Conservation (phyloP, 2,797 vertebrate genomes). For the Danio aesculapii region DNA sequence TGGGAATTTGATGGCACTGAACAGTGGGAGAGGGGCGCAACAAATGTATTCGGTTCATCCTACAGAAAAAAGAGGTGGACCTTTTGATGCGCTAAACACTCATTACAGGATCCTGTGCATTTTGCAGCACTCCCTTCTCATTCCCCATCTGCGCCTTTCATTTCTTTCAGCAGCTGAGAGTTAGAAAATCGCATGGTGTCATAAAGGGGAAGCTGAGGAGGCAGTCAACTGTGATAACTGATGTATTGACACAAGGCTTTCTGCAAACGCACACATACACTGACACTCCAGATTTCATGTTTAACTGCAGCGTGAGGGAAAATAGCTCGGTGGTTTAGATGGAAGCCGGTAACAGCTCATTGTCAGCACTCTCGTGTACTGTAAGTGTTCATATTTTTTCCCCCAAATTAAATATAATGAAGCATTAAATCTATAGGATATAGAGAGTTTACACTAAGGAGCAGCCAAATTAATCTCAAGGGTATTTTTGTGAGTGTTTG, state of each 20-base stretch:
- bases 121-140: neutral
- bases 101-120: slow-evolving; percentile 22
- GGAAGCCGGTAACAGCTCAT: slow-evolving; percentile 28
- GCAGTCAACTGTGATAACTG: slow-evolving; percentile 34
- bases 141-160: slow-evolving; percentile 39
- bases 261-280: slow-evolving; percentile 24
- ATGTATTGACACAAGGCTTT: slow-evolving; percentile 39
- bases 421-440: slow-evolving; percentile 27
- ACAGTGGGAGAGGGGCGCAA: slow-evolving; percentile 3
- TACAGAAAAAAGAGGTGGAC: neutral
- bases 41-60: slow-evolving; percentile 8
- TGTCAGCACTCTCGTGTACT: slow-evolving; percentile 48
- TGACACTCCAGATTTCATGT: neutral
- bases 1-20: slow-evolving; percentile 14
- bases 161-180: slow-evolving; percentile 40
- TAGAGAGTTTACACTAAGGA: slow-evolving; percentile 33
- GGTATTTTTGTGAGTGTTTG: slow-evolving; percentile 60
- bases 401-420: slow-evolving; percentile 29
- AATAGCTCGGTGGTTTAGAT: slow-evolving; percentile 22
- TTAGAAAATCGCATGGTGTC: slow-evolving; percentile 12
- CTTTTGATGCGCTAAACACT: slow-evolving; percentile 19
- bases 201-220: slow-evolving; percentile 36
- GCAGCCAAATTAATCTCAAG: slow-evolving; percentile 56
- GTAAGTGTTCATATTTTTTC: slow-evolving; percentile 17
- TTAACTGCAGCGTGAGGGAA: slow-evolving; percentile 47